Percentiles rank a stretch among this genome's conserved stretches.
phyloP scores from a whole-genome alignment of 2,113 vertebrate species.

The Dendropsophus ebraccatus region DNA sequence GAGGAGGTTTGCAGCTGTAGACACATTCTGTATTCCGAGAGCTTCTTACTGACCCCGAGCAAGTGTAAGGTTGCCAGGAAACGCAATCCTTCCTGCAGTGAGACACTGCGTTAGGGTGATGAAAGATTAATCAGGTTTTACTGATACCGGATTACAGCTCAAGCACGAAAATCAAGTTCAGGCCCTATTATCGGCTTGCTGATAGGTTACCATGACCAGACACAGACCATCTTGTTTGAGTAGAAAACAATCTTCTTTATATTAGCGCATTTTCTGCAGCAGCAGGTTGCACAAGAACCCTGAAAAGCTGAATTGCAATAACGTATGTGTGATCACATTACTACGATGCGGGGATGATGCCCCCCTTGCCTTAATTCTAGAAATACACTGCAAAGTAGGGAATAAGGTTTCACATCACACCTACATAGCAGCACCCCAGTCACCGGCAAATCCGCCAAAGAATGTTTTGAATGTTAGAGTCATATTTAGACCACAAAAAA shows the following conservation, averaged over 20 bases:
- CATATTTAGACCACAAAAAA: background rate
- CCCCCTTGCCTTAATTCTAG: slow-evolving; percentile 1
- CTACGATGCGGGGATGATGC: slow-evolving; percentile 10
- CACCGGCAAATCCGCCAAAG: background rate
- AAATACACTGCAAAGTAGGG: slow-evolving; percentile 44
- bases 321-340: slow-evolving; percentile 54
- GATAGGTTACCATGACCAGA: slow-evolving; percentile 63
- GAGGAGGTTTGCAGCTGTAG: slow-evolving; percentile 61
- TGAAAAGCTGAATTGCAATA: slow-evolving; percentile 34
- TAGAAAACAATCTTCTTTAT: slow-evolving; percentile 32
- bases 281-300: slow-evolving; percentile 7
- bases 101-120: slow-evolving; percentile 58
- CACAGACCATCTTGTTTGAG: slow-evolving; percentile 47
- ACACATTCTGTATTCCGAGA: slow-evolving; percentile 63
- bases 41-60: slow-evolving; percentile 63
- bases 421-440: slow-evolving; percentile 16
- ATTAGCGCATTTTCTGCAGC: slow-evolving; percentile 32
- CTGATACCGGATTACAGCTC: slow-evolving; percentile 71
- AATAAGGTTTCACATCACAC: slow-evolving; percentile 51
- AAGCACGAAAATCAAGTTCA: slow-evolving; percentile 64
- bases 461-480: background rate
- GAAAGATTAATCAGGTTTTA: slow-evolving; percentile 71
- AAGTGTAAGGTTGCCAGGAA: slow-evolving; percentile 70
- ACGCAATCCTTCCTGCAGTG: slow-evolving; percentile 63
- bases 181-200: slow-evolving; percentile 65